Conservation (phyloP, 2,113 vertebrate genomes). For the Salvator merianae region DNA sequence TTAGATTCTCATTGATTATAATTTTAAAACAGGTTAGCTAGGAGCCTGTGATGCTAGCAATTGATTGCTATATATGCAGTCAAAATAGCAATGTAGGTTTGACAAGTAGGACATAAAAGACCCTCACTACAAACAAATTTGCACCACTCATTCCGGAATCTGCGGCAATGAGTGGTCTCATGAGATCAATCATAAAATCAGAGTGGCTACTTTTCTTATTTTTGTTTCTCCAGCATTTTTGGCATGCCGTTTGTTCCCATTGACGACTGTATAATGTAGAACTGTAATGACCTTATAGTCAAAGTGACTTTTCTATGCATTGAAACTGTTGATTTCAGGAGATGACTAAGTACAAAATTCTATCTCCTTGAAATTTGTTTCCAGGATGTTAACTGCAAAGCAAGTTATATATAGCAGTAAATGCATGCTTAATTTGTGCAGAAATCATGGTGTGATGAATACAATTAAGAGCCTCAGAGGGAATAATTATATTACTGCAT, state of each 20-base stretch:
- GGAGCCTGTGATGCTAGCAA: neutral
- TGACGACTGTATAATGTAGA: slow-evolving; percentile 30
- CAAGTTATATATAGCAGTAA: slow-evolving; percentile 87
- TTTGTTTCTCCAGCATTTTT: slow-evolving; percentile 30
- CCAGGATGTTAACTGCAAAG: slow-evolving; percentile 86
- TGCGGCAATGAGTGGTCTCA: neutral
- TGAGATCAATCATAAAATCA: neutral
- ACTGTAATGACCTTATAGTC: slow-evolving; percentile 71
- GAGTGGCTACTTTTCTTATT: slow-evolving; percentile 12
- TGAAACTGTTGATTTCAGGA: slow-evolving; percentile 74
- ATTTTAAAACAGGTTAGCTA: neutral
- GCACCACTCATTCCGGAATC: neutral
- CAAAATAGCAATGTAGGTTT: neutral
- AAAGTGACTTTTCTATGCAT: slow-evolving; percentile 61
- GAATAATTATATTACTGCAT: slow-evolving; percentile 89
- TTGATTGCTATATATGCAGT: neutral
- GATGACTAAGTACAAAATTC: slow-evolving; percentile 76
- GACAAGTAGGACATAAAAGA: neutral
- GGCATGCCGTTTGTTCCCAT: slow-evolving; percentile 10
- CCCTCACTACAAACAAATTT: neutral
- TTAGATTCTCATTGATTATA: neutral
- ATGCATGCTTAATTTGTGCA: slow-evolving; percentile 87
- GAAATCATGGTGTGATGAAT: slow-evolving; percentile 89
- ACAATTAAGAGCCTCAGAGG: slow-evolving; percentile 88
- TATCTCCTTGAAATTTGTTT: slow-evolving; percentile 86